Conservation (phyloP, 1,140 invertebrate genomes). For the Charaxes varanes region DNA sequence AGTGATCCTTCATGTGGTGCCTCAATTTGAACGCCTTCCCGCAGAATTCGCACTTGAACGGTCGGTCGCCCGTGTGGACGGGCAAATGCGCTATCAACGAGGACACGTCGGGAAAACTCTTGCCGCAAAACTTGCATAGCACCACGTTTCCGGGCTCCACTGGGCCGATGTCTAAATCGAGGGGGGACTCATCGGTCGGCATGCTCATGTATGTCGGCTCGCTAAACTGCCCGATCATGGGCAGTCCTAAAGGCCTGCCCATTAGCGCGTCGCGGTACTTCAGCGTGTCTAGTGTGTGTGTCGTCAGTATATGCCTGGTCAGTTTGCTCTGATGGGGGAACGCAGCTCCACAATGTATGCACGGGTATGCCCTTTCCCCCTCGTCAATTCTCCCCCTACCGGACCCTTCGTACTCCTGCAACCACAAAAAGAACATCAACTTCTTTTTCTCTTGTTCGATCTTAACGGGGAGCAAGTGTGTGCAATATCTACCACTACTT, state of each 20-base stretch:
- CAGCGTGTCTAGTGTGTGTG: constrained; percentile 88
- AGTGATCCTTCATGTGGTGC: constrained; percentile 95
- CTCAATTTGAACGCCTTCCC: constrained; percentile 92
- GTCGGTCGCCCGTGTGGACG: constrained; percentile 90
- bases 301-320: constrained; percentile 89
- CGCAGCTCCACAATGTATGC: constrained; percentile 90
- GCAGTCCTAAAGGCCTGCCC: constrained; percentile 66
- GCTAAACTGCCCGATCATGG: constrained; percentile 74
- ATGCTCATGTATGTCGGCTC: constrained; percentile 65
- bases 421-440: constrained; percentile 95
- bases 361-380: constrained; percentile 77
- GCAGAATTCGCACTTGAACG: constrained; percentile 93
- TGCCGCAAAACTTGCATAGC: constrained; percentile 92
- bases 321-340: constrained; percentile 93
- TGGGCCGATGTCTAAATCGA: constrained; percentile 71
- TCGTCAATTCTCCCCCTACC: constrained; percentile 69
- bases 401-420: constrained; percentile 88
- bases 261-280: constrained; percentile 86
- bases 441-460: constrained; percentile 80
- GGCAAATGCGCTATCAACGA: constrained; percentile 89
- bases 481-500: constrained; percentile 68
- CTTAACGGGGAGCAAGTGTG: constrained; percentile 60
- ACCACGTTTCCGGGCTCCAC: constrained; percentile 83
- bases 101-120: constrained; percentile 90
- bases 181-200: constrained; percentile 62